These are phyloP conservation scores for Chrysogorgia sp. DNA, from an alignment of 92 coral and sea anemone genomes.

Conservation along the genomic window DNA sequence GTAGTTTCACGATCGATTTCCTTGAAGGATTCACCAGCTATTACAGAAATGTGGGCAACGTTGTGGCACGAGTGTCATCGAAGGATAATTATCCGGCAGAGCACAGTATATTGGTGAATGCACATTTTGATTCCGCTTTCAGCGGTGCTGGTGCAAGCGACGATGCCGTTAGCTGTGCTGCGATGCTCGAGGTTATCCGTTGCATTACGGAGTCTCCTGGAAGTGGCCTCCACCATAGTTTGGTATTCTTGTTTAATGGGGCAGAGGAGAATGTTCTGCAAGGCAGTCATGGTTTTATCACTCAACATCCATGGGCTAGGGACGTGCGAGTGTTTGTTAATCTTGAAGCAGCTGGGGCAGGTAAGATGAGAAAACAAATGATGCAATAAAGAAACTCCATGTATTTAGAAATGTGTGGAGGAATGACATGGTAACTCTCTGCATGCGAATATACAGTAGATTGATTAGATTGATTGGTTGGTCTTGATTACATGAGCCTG, in stretches of 20 bases:
- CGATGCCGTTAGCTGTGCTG: conserved; percentile 94
- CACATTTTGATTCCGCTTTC: conserved; percentile 91
- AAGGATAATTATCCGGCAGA: conserved; percentile 65
- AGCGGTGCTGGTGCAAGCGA: conserved; percentile 89
- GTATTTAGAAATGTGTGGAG: too few species aligned
- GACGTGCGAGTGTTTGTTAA: conserved; percentile 82
- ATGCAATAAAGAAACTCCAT: too few species aligned
- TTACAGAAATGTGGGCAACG: conserved; percentile 81
- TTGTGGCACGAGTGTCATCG: conserved; percentile 80
- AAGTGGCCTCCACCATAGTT: conserved; percentile 63
- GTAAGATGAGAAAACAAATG: conserved; percentile 43
- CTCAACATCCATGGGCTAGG: conserved; percentile 87
- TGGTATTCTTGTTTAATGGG: conserved; percentile 91
- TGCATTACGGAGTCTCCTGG: conserved; percentile 68
- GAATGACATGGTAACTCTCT: too few species aligned
- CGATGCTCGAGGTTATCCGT: conserved; percentile 89
- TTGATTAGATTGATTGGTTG: too few species aligned
- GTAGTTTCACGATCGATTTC: conserved; percentile 72
- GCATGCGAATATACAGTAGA: too few species aligned
- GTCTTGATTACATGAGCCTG: too few species aligned
- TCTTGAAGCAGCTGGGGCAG: conserved; percentile 99
- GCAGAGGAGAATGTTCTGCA: conserved; percentile 95
- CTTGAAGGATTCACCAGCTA: conserved; percentile 74
- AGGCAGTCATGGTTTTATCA: conserved; percentile 98
- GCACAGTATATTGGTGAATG: conserved; percentile 77